Conservation (phyloP, 37 sponge, comb jelly and placozoan genomes). For the Geodia barretti region DNA sequence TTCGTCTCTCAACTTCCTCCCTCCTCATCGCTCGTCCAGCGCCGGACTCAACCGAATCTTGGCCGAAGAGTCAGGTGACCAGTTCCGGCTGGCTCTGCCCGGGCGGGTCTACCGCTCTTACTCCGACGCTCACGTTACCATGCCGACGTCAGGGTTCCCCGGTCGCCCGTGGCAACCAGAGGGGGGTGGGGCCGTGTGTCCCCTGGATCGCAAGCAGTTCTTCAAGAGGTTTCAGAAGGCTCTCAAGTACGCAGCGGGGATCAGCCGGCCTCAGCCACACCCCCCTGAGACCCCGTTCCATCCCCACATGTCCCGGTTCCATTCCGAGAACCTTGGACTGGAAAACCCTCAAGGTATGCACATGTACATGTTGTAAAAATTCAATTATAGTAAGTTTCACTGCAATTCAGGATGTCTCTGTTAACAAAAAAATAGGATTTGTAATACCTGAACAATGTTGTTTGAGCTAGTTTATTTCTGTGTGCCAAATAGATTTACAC, state of each 20-base stretch:
- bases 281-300: not conserved
- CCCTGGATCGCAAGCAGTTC: constrained; percentile 60
- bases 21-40: not conserved
- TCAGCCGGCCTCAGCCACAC: not conserved
- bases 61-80: not conserved
- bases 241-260: constrained; percentile 20
- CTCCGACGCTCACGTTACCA: constrained; percentile 32
- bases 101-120: constrained; percentile 4
- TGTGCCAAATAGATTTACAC: too few species aligned
- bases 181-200: constrained; percentile 5
- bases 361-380: not conserved
- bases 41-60: not conserved
- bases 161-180: not conserved
- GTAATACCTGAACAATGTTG: too few species aligned
- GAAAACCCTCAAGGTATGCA: constrained; percentile 27
- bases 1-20: not conserved
- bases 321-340: constrained; percentile 55
- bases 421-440: too few species aligned
- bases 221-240: constrained; percentile 36
- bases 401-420: too few species aligned
- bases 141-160: not conserved
- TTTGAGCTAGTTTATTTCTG: too few species aligned
- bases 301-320: constrained; percentile 22
- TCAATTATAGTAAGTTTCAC: too few species aligned
- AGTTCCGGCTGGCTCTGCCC: not conserved